Percentiles rank a stretch among this genome's conserved stretches.
phyloP scores from a whole-genome alignment of 2,113 vertebrate species.

The Rousettus leschenaultii region DNA sequence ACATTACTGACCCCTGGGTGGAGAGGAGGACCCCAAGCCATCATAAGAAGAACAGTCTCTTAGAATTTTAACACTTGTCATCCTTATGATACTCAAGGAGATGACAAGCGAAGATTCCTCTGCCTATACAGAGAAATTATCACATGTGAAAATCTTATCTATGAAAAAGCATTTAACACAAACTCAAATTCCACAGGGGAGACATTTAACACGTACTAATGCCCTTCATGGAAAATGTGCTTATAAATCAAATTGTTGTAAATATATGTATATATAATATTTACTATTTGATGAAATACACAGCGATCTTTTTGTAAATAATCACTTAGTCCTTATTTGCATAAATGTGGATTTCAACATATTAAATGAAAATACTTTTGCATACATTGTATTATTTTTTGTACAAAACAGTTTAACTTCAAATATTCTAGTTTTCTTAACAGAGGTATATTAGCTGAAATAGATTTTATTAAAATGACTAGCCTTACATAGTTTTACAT shows the following conservation, averaged over 20 bases:
- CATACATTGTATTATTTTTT: neutral
- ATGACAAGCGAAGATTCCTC: neutral
- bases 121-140: neutral
- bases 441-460: neutral
- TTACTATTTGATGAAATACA: neutral
- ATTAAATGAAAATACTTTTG: neutral
- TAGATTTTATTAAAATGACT: neutral
- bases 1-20: neutral
- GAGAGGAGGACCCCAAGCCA: neutral
- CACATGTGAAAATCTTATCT: neutral
- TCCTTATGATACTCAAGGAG: neutral
- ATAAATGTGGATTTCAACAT: neutral
- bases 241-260: neutral
- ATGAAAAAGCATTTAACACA: neutral
- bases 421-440: neutral
- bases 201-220: neutral
- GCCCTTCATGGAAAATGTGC: neutral
- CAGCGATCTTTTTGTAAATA: neutral
- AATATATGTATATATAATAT: neutral
- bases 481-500: neutral
- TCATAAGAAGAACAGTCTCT: constrained; percentile 62
- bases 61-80: constrained; percentile 72
- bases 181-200: neutral
- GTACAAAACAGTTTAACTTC: neutral
- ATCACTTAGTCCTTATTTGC: neutral